Base-by-base conservation (phyloP, 2,888 invertebrate genomes). In the Drosophila nigricruria region DNA sequence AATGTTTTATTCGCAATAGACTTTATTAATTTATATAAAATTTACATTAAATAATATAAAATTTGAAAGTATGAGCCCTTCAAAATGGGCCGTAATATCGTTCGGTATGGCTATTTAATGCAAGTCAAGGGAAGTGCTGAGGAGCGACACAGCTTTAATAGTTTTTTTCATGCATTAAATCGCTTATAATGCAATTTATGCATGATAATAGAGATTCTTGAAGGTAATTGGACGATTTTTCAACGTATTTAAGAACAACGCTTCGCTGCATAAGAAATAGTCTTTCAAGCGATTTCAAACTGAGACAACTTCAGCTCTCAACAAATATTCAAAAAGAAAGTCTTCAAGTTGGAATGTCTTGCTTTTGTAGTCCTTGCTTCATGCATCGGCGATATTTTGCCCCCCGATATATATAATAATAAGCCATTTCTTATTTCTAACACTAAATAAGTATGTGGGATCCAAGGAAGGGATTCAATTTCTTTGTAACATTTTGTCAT, bases 271-370 rank as follows among this genome's bases (percentile, higher is more conserved):
- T 3, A 5, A 34, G 4, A 20, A 34, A 16, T 27, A 77, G 66
- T 77, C 50, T 61, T 34, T 27, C n/a, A 10, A 40, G 16, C 14
- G 16, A 49, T 12, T 49, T 30, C 30, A 30, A 56, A 20, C 30
- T 38, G 9, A 6, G n/a, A 25, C 23, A 23, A 16, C 36, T 32
- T 23, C 36, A 12, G 30, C 36, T 34, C 5, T 1, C 8, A 8
- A 34, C 8, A 34, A 54, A 61, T 30, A 8, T n/a, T 14, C 25
- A 9, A 34, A 14, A 83, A 83, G 87, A 81, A 83, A 66, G 75
- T 68, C 58, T 83, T 86, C 6, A 61, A 54, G 32, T 40, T 79
- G 6, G 64, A 73, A 36, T 82, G 71, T 65, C 27, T 79, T 1
- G 30, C 77, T 2, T 6, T 73, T 6, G 12, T 70, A 8, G 5